Percentiles rank a stretch among this genome's conserved stretches.
Conservation (phyloP, 2,797 vertebrate genomes). For the Sphenopsis melanotis region DNA sequence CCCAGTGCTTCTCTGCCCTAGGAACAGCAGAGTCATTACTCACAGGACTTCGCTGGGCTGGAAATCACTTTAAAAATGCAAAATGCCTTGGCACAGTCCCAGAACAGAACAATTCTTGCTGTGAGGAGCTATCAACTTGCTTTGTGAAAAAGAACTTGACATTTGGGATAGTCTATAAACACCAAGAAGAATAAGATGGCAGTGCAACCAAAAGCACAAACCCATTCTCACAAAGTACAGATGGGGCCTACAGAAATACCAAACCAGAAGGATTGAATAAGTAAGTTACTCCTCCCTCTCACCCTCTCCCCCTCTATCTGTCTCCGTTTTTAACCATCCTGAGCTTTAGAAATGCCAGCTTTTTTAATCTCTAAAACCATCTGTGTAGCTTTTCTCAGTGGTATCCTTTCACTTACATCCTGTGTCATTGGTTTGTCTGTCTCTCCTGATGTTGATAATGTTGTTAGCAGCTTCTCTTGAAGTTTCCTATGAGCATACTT, state of each 20-base stretch:
- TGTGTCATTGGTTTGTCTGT: slow-evolving; percentile 25
- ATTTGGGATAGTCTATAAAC: slow-evolving; percentile 26
- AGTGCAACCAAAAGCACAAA: slow-evolving; percentile 43
- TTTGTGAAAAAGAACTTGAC: not conserved
- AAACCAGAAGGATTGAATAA: not conserved
- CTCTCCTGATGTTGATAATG: slow-evolving; percentile 32
- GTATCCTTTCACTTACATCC: not conserved
- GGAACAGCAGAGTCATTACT: not conserved
- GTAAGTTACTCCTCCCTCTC: not conserved
- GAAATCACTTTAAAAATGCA: slow-evolving; percentile 24
- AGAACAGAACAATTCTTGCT: slow-evolving; percentile 10
- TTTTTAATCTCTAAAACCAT: slow-evolving; percentile 44
- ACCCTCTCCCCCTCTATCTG: not conserved
- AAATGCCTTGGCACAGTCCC: not conserved
- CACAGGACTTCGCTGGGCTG: not conserved
- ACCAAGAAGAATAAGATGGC: slow-evolving; percentile 8
- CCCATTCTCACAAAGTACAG: not conserved
- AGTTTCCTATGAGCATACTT: not conserved
- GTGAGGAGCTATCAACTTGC: not conserved
- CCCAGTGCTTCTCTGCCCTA: not conserved
- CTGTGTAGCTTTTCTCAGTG: slow-evolving; percentile 26
- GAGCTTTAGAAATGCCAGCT: slow-evolving; percentile 26
- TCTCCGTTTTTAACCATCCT: not conserved
- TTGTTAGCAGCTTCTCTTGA: slow-evolving; percentile 22
- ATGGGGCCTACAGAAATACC: slow-evolving; percentile 18